Evolutionary conservation across 2,113 vertebrate species (phyloP).

Genomic region (Pleuronectes platessa): DNA sequence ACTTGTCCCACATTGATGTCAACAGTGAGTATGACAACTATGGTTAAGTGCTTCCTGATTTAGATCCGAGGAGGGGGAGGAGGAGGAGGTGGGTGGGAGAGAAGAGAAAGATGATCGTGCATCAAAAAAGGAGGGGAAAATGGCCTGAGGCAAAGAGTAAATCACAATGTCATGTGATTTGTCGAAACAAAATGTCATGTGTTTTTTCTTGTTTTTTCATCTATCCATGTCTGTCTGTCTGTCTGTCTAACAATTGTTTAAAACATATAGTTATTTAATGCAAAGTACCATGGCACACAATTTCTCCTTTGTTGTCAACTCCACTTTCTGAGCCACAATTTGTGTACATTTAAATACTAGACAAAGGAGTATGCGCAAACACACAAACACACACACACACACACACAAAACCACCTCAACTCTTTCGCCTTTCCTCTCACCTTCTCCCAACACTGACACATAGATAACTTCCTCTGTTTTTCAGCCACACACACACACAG

Average conservation of each 20-base stretch:
- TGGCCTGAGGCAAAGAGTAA: background rate
- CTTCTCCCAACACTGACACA: conserved; percentile 42
- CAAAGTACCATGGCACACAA: background rate
- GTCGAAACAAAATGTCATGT: background rate
- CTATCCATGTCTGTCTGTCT: no score
- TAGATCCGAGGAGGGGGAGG: conserved; percentile 41
- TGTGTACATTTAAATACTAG: conserved; percentile 20
- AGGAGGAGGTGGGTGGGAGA: background rate
- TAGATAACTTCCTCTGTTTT: conserved; percentile 18
- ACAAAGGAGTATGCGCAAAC: background rate
- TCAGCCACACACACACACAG: background rate
- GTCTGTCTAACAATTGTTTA: no score
- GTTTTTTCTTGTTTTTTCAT: background rate
- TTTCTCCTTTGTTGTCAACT: conserved; percentile 36
- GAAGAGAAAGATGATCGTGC: background rate
- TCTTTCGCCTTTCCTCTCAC: conserved; percentile 44
- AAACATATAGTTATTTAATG: background rate
- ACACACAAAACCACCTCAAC: conserved; percentile 17
- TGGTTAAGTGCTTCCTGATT: conserved; percentile 70
- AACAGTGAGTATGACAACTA: conserved; percentile 36
- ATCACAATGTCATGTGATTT: background rate
- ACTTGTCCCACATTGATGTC: conserved; percentile 39
- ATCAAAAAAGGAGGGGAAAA: no score
- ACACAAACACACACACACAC: conserved; percentile 12
- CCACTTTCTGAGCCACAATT: background rate